Evolutionary conservation across 2,113 vertebrate species (phyloP), one percentile per base, ranked within the genome.

Genomic region (Gallinago media): DNA sequence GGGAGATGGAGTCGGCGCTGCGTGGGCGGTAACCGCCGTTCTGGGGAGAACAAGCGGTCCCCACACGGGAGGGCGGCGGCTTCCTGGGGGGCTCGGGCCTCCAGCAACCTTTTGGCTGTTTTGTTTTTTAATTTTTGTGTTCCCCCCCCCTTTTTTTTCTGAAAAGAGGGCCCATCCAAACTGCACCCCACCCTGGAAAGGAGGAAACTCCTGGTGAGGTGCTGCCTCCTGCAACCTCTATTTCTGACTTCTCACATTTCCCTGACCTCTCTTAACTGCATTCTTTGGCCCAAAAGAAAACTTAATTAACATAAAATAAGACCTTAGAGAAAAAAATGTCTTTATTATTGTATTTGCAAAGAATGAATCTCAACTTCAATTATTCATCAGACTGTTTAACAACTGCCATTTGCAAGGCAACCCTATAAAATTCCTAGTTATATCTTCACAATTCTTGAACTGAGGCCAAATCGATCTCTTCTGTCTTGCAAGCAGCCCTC

Each of bases 291-390:
- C 78, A 63, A 36, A 83, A 52, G 71, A 96, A 50, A 92, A 95
- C 92, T 91, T 82, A 76, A 96, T 93, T 92, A 95, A 95, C 46
- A 77, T 96, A 91, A 96, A 89, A 91, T 74, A 97, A 85, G 78
- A 97, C 66, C 88, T 97, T 98, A 97, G 97, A 98, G 97, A 98
- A 98, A 98, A 98, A 97, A 98, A 97, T 56, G 97, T 96, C 92
- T 98, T 98, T 98, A 98, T 98, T 98, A 97, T 98, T 97, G 2
- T 27, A 29, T 49, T 93, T 82, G 29, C 22, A 56, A 74, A 85
- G 9, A 63, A 21, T 0, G 1, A 71, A 52, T 47, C 10, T 8
- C 15, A 75, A 12, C 18, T 75, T 58, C 16, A 50, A 59, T 56
- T 58, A 54, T 44, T 61, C 34, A 87, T 29, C 2, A 55, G 32